phyloP scores from a whole-genome alignment of 2,888 invertebrate species.

The Drosophila subquinaria region DNA sequence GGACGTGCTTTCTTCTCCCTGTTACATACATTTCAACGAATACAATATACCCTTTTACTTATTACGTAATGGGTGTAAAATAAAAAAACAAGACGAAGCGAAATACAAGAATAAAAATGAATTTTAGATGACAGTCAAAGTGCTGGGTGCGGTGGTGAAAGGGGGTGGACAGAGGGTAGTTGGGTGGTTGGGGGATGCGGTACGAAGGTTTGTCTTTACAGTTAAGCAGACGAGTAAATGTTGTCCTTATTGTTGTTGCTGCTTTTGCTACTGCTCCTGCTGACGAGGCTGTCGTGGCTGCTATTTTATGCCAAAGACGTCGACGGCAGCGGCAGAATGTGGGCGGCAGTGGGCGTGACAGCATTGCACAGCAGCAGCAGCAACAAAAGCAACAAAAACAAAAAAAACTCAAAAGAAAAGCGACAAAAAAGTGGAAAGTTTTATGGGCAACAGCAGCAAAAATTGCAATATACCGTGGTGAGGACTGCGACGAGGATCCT shows the following conservation, averaged over 20 bases:
- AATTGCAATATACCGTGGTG: conserved; percentile 79
- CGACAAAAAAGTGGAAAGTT: conserved; percentile 80
- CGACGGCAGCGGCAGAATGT: conserved; percentile 53
- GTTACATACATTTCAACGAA: no score
- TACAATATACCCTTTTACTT: no score
- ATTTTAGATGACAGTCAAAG: conserved; percentile 82
- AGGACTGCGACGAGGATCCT: conserved; percentile 43
- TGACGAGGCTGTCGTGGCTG: conserved; percentile 62
- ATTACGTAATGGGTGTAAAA: no score
- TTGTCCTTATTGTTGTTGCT: conserved; percentile 79
- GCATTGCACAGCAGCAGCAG: conserved; percentile 24
- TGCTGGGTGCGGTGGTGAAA: conserved; percentile 31
- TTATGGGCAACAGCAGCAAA: conserved; percentile 82
- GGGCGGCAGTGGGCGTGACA: conserved; percentile 38
- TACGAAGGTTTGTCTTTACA: conserved; percentile 79
- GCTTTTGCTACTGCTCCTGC: conserved; percentile 21
- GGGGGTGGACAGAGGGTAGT: not conserved
- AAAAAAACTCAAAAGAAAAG: conserved; percentile 22
- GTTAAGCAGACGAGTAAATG: conserved; percentile 82
- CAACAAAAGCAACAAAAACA: conserved; percentile 22
- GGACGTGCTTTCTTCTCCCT: no score
- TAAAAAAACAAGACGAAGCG: conserved; percentile 32
- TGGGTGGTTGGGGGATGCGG: conserved; percentile 27
- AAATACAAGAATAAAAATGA: conserved; percentile 82
- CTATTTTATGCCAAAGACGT: conserved; percentile 61